Percentiles rank a stretch among this genome's conserved stretches.
Evolutionary conservation across 2,113 vertebrate genomes (phyloP).

Genomic region (Gavialis gangeticus): DNA sequence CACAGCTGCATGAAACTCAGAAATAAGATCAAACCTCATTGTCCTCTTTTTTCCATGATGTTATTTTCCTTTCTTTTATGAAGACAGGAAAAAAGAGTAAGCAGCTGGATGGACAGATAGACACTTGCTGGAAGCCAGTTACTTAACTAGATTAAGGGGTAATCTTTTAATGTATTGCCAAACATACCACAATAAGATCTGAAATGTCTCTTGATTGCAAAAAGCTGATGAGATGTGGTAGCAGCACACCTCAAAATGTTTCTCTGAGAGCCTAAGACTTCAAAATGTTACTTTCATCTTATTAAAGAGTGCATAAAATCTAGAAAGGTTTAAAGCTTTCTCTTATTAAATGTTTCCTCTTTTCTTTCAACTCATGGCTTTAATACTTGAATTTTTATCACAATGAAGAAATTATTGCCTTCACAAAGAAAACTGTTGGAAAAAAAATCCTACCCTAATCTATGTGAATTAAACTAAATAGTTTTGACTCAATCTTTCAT

Average conservation of each 20-base stretch:
- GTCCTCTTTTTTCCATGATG: constrained; percentile 24
- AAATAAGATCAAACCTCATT: constrained; percentile 6
- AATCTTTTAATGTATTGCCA: constrained; percentile 83
- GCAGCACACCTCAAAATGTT: constrained; percentile 66
- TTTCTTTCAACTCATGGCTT: constrained; percentile 13
- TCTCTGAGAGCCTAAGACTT: constrained; percentile 53
- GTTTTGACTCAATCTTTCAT: constrained; percentile 5
- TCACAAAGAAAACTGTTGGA: neutral
- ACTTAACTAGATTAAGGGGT: constrained; percentile 79
- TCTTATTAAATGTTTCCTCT: constrained; percentile 15
- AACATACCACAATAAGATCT: constrained; percentile 72
- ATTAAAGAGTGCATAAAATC: constrained; percentile 35
- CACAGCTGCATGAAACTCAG: constrained; percentile 54
- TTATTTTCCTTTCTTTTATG: constrained; percentile 68
- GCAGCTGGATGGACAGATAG: constrained; percentile 70
- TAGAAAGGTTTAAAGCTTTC: constrained; percentile 38
- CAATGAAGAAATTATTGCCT: constrained; percentile 35
- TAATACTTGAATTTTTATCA: constrained; percentile 23
- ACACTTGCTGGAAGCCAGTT: constrained; percentile 78
- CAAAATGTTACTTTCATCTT: constrained; percentile 76
- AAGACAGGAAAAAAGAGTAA: constrained; percentile 64
- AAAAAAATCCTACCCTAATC: neutral
- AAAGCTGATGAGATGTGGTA: constrained; percentile 60
- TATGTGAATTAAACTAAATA: constrained; percentile 1
- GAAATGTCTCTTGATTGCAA: constrained; percentile 65